Evolutionary conservation across 2,113 vertebrate genomes (phyloP), one percentile per base, ranked within the genome.

Genomic region (Tricholaema leucomelas): DNA sequence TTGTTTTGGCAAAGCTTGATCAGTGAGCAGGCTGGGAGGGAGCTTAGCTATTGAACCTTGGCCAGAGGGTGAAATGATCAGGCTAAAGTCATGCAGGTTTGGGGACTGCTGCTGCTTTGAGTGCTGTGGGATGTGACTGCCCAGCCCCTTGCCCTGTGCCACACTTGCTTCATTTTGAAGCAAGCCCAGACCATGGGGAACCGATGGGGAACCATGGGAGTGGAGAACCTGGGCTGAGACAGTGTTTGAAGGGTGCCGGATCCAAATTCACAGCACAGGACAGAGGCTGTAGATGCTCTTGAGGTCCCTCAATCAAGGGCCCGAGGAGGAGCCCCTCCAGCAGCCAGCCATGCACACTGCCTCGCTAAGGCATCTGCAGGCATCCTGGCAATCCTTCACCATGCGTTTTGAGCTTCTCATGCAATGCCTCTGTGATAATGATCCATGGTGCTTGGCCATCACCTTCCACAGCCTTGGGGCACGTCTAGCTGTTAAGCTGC

Each of bases 161-260:
- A 13, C 25, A 12, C 8, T 25, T 24, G 3, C 27, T 25, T 23
- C 24, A 8, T 35, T 25, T 48, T 0, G 0, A 20, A 91, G 50
- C 30, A 35, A 10, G 82, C 9, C 9, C 46, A 44, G 36, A 9
- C 3, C 4, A 1, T 0, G 1, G 19, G 33, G 23, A 81, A 8
- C 2, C 6, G n/a, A n/a, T n/a, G n/a, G n/a, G n/a, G n/a, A n/a
- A n/a, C n/a, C 40, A 11, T 4, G 9, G 46, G 14, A 25, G 36
- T 19, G 79, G 46, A 85, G 73, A 20, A 28, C 15, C 27, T 21
- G 77, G n/a, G 27, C 14, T 23, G 42, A 70, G 48, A 12, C 46
- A 27, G 17, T 18, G 19, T 28, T 20, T 9, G 40, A 28, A 48
- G 64, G 58, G 33, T 2, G 10, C 30, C 14, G 38, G 14, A 12